Conservation (phyloP, 2,888 invertebrate species). For the Nephrotoma appendiculata region DNA sequence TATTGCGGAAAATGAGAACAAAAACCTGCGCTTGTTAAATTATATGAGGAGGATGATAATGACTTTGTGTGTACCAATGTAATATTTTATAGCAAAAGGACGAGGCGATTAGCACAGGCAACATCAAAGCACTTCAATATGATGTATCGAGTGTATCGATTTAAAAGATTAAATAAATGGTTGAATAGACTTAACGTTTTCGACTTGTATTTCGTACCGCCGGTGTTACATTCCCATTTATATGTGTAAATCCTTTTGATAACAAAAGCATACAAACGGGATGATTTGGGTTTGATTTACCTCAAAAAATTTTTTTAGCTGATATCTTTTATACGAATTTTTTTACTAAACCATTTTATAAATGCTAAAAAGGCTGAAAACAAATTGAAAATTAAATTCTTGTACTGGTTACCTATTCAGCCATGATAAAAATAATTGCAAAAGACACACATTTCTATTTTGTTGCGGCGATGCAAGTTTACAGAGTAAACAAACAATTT, state of each 20-base stretch:
- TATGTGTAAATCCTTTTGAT: neutral
- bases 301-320: neutral
- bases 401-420: neutral
- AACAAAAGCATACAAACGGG: neutral
- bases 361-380: neutral
- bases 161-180: neutral
- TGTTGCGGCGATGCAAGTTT: too few relatives aligned
- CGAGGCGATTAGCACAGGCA: neutral
- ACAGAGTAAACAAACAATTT: too few relatives aligned
- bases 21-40: neutral
- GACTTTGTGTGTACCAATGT: neutral
- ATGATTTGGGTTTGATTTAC: neutral
- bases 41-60: neutral
- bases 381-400: neutral
- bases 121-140: too few relatives aligned
- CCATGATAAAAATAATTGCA: neutral
- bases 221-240: neutral
- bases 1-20: neutral
- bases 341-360: neutral
- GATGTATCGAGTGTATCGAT: neutral
- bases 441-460: neutral
- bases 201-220: neutral
- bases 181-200: neutral
- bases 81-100: neutral
- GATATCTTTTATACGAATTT: neutral